Evolutionary conservation across 2,888 invertebrate species (phyloP).

Genomic region (Rotaria socialis): DNA sequence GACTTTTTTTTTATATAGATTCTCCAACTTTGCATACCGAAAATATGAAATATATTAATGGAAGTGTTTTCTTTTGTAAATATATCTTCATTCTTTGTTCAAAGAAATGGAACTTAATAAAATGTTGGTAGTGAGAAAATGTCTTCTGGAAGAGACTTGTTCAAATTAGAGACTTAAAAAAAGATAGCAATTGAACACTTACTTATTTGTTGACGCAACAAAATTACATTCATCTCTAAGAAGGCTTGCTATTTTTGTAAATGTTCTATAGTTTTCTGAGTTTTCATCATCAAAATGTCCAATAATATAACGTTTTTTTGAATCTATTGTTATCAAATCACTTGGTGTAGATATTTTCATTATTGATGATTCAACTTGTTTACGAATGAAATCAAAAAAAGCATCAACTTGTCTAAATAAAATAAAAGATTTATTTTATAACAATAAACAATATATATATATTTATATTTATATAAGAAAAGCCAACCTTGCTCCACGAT

Average conservation of each 20-base stretch:
- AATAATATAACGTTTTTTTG: constrained; percentile 71
- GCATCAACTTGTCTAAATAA: constrained; percentile 62
- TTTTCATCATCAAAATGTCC: constrained; percentile 73
- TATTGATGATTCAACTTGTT: background rate
- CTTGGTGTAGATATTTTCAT: background rate
- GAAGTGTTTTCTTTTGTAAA: too few relatives aligned
- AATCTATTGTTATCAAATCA: constrained; percentile 58
- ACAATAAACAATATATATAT: too few relatives aligned
- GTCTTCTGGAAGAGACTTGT: too few relatives aligned
- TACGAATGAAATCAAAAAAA: background rate
- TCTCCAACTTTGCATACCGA: too few relatives aligned
- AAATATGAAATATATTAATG: too few relatives aligned
- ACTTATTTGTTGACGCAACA: constrained; percentile 38
- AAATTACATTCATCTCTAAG: constrained; percentile 81
- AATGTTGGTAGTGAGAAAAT: too few relatives aligned
- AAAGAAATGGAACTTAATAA: too few relatives aligned
- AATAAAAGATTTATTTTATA: too few relatives aligned
- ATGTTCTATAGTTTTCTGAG: constrained; percentile 52
- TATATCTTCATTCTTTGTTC: too few relatives aligned
- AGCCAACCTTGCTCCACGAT: constrained; percentile 65
- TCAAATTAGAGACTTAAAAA: too few relatives aligned
- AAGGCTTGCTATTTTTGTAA: constrained; percentile 65
- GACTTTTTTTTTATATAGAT: too few relatives aligned
- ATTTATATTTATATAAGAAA: too few relatives aligned
- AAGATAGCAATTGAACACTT: constrained; percentile 21